Evolutionary conservation across 2,113 vertebrate species (phyloP).

Genomic region (Paraplagusia blochii): DNA sequence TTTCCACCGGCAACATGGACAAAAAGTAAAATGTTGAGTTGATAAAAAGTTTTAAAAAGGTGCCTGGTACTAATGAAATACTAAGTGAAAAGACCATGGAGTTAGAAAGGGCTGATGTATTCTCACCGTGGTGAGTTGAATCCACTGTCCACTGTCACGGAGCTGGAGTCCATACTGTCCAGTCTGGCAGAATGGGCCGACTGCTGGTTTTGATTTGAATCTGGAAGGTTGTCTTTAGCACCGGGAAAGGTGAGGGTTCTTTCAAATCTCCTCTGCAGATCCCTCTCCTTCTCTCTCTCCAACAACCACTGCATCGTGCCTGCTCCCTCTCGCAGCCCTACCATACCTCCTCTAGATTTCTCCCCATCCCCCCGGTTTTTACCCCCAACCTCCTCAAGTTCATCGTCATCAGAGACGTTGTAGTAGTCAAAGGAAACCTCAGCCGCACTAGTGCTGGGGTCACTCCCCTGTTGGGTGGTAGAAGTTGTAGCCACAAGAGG

Average conservation of each 20-base stretch:
- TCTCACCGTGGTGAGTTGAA: constrained; percentile 99
- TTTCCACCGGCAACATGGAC: too few species aligned
- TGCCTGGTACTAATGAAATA: too few species aligned
- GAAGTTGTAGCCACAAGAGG: constrained; percentile 75
- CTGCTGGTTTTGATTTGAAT: constrained; percentile 88
- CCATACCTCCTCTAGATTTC: constrained; percentile 75
- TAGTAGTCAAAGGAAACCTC: constrained; percentile 95
- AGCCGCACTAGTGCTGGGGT: constrained; percentile 76
- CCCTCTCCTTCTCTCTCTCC: constrained; percentile 92
- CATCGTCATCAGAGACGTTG: constrained; percentile 93
- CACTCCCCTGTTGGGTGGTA: constrained; percentile 74
- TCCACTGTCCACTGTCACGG: constrained; percentile 97
- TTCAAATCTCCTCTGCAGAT: constrained; percentile 95
- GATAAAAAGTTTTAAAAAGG: too few species aligned
- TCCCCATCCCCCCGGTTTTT: constrained; percentile 78
- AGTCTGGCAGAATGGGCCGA: constrained; percentile 93
- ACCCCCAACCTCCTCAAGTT: constrained; percentile 85
- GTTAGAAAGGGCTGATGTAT: not conserved
- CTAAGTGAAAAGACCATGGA: too few species aligned
- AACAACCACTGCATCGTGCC: constrained; percentile 97
- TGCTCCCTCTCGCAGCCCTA: constrained; percentile 79
- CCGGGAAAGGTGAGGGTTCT: constrained; percentile 93
- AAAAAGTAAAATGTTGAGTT: too few species aligned
- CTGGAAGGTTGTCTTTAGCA: constrained; percentile 83
- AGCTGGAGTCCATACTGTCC: constrained; percentile 99